Percentiles rank a stretch among this genome's conserved stretches.
These are phyloP conservation scores for Ictidomys tridecemlineatus DNA, from an alignment of 2,113 vertebrate genomes.

Conservation along the genomic window DNA sequence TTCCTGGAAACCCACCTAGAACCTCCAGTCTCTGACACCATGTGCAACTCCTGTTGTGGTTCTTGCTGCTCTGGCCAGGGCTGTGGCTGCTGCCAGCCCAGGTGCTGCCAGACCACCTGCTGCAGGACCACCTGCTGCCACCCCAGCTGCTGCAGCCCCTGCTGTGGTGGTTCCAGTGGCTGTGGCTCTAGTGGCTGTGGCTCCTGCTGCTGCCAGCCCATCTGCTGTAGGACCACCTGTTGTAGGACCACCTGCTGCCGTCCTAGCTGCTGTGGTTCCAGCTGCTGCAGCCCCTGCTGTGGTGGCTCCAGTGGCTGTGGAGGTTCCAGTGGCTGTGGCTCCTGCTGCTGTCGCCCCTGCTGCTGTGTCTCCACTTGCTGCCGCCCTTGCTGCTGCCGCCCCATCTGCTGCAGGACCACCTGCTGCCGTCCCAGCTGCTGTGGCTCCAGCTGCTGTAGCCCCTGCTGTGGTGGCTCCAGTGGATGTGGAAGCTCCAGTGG, in stretches of 20 bases:
- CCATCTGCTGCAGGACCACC: rapidly evolving
- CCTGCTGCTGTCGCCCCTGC: background rate
- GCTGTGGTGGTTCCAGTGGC: too few species aligned
- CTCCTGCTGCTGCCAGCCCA: too few species aligned
- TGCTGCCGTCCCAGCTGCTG: too few species aligned
- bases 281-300: background rate
- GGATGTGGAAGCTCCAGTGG: background rate
- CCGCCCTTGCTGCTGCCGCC: background rate
- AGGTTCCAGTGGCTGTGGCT: background rate
- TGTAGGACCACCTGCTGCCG: too few species aligned
- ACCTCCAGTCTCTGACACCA: constrained; percentile 19
- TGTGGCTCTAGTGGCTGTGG: too few species aligned
- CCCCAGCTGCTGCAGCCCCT: too few species aligned
- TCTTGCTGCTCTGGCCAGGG: constrained; percentile 40
- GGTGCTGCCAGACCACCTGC: too few species aligned
- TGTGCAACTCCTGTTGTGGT: constrained; percentile 60
- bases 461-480: background rate
- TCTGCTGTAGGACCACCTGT: too few species aligned
- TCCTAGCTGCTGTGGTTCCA: too few species aligned
- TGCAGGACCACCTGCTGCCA: too few species aligned
- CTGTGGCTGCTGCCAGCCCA: background rate
- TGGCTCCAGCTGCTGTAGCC: background rate
- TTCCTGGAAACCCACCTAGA: background rate
- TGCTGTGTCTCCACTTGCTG: too few species aligned
- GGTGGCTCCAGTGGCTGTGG: background rate